Evolutionary conservation across 1,140 invertebrate species (phyloP), one percentile per base, ranked within the genome.

Genomic region (Cherax destructor): DNA sequence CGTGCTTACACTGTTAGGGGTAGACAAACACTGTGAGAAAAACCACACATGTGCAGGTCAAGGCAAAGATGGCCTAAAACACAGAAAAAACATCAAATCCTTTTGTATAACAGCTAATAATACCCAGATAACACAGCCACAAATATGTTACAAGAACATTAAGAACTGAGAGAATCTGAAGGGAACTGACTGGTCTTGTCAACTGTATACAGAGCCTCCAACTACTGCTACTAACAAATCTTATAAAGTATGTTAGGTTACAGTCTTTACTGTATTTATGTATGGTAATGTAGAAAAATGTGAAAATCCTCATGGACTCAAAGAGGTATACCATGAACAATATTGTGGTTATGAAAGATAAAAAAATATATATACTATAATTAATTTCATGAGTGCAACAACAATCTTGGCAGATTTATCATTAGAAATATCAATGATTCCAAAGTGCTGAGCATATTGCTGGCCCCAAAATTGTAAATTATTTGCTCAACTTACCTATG

Each of bases 1-100:
- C 76, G 86, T 83, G 83, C 83, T 91, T 86, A 91, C 83, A 91
- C 83, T 91, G 83, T 80, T 85, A 86, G 88, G 88, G 80, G 88
- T 89, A 89, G 69, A 89, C 52, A 69, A 65, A 90, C 88, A 90
- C 50, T 65, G 80, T 90, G 47, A 84, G 88, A 90, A 74, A 59
- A 52, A 49, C 52, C 24, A 83, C 72, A 77, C 18, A 49, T 30
- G 47, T n/a, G 81, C 72, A 84, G 13, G 10, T 77, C 88, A 84
- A 50, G 59, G 79, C 41, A 87, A 74, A 77, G 56, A 74, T 50
- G 84, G n/a, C 18, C 5, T 84, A 86, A 30, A 76, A 41, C 59
- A 86, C 24, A 41, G 56, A 78, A 59, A 24, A 86, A 56, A 86
- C 59, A 79, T 49, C 21, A 50, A 18, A 56, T 50, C 50, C 77